A percentile compares a stretch with the other conserved stretches of the same genome.
Conservation (phyloP, 2,113 vertebrate genomes). For the Pelvicachromis taeniatus region DNA sequence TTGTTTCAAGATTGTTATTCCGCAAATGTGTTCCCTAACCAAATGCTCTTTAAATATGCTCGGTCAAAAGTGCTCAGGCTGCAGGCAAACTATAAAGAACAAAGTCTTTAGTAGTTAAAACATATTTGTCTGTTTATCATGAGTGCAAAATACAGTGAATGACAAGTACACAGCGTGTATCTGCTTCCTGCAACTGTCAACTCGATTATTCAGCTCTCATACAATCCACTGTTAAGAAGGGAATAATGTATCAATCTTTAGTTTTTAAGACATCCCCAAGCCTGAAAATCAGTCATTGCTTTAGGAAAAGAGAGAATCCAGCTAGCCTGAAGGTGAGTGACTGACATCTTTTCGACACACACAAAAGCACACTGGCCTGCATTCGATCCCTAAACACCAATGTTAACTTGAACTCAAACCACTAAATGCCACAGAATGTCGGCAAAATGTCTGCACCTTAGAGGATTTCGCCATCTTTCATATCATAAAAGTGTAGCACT, state of each 20-base stretch:
- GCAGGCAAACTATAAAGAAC: not conserved
- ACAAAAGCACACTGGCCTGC: not conserved
- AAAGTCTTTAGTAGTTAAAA: not conserved
- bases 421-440: conserved; percentile 21
- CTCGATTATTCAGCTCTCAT: not conserved
- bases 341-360: not conserved
- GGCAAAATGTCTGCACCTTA: not conserved
- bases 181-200: not conserved
- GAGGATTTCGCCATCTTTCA: conserved; percentile 18
- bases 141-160: not conserved
- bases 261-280: not conserved
- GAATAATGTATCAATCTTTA: not conserved
- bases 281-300: not conserved
- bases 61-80: not conserved
- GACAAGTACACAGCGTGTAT: not conserved
- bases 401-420: not conserved
- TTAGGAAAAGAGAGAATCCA: not conserved
- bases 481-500: not conserved
- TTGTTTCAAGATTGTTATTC: not conserved
- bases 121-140: not conserved
- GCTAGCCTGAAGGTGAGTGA: not conserved
- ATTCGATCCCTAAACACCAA: not conserved
- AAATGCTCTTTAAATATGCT: not conserved
- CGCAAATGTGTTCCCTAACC: not conserved
- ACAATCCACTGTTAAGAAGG: not conserved